Conservation (phyloP, 2,888 invertebrate species). For the Ophioninae sp. region DNA sequence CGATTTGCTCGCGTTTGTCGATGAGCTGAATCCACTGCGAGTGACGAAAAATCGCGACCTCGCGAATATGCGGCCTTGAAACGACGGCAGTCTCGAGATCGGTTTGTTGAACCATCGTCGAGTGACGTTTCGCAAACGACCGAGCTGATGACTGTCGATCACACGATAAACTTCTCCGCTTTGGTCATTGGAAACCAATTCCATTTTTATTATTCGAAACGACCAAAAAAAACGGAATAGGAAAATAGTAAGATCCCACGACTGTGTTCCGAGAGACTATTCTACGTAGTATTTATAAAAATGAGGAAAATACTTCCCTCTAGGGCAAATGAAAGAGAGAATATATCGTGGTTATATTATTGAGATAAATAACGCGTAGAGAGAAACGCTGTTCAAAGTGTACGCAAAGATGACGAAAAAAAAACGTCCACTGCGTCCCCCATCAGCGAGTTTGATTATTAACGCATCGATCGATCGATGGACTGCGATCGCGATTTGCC, state of each 20-base stretch:
- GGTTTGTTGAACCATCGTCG: neutral
- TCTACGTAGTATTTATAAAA: slow-evolving; percentile 57
- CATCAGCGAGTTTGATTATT: neutral
- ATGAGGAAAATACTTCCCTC: neutral
- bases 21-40: neutral
- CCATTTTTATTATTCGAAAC: neutral
- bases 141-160: neutral
- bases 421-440: neutral
- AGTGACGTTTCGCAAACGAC: neutral
- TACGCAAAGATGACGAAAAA: neutral
- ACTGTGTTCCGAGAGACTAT: slow-evolving; percentile 48
- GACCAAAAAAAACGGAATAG: slow-evolving; percentile 12
- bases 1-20: neutral
- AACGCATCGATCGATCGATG: neutral
- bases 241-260: slow-evolving; percentile 16
- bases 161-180: neutral
- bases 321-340: neutral
- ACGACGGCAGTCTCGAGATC: neutral
- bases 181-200: neutral
- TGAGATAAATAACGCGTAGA: neutral
- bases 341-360: neutral
- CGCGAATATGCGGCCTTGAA: neutral
- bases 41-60: neutral
- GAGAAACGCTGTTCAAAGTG: neutral
- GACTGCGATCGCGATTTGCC: neutral